Evolutionary conservation across 1,140 invertebrate species (phyloP).

Genomic region (Macrocentrus cingulum): DNA sequence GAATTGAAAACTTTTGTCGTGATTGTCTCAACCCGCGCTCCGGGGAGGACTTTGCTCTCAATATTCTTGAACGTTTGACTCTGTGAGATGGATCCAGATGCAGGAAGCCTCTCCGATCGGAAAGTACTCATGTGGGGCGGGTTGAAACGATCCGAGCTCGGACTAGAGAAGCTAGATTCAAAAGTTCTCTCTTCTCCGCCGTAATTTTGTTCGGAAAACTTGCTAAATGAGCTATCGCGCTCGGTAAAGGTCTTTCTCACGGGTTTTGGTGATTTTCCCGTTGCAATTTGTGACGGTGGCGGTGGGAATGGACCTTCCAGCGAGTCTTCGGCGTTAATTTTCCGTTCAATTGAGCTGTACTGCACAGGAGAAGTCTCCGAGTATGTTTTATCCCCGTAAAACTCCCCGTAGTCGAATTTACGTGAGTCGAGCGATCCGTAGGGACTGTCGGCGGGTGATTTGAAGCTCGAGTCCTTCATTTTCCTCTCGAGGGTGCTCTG

Average conservation of each 20-base stretch:
- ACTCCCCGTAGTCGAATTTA: not conserved
- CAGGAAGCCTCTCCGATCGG: slow-evolving; percentile 30
- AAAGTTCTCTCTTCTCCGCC: slow-evolving; percentile 25
- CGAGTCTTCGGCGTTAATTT: slow-evolving; percentile 38
- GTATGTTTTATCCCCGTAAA: slow-evolving; percentile 26
- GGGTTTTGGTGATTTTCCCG: slow-evolving; percentile 1
- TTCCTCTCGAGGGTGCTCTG: slow-evolving; percentile 49
- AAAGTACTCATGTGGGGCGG: slow-evolving; percentile 46
- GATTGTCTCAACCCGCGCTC: slow-evolving; percentile 46
- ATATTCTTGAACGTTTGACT: slow-evolving; percentile 43
- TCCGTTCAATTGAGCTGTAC: slow-evolving; percentile 49
- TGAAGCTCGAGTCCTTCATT: slow-evolving; percentile 41
- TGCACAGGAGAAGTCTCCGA: slow-evolving; percentile 38
- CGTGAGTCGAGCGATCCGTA: slow-evolving; percentile 36
- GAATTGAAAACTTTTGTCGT: slow-evolving; percentile 57
- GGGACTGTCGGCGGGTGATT: slow-evolving; percentile 27
- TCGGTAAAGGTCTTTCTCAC: not conserved
- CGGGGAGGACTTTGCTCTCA: slow-evolving; percentile 41
- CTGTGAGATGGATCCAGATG: slow-evolving; percentile 30
- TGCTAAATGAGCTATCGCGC: not conserved
- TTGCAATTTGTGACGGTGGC: slow-evolving; percentile 10
- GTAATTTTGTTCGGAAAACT: not conserved
- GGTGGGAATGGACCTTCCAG: slow-evolving; percentile 22
- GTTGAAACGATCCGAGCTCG: slow-evolving; percentile 34
- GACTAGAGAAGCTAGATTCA: slow-evolving; percentile 25